Conservation (phyloP, 1,140 invertebrate species). For the Bombus haemorrhoidalis region DNA sequence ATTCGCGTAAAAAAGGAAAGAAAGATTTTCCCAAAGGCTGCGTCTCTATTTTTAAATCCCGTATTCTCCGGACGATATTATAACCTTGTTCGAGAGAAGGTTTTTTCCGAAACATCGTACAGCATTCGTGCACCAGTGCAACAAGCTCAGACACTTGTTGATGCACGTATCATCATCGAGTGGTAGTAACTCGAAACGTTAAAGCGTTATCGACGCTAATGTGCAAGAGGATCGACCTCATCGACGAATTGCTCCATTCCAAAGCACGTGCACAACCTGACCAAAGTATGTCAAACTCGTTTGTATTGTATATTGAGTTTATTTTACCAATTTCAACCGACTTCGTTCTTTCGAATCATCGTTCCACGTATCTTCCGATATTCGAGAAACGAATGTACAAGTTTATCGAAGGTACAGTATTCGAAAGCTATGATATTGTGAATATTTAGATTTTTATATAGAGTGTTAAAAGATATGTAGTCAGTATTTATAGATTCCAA, state of each 20-base stretch:
- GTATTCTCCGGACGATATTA: background rate
- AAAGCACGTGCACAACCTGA: conserved; percentile 36
- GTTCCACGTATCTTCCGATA: background rate
- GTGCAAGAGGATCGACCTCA: conserved; percentile 18
- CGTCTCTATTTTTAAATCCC: background rate
- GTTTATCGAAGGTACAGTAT: background rate
- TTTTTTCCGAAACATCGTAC: background rate
- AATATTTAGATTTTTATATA: background rate
- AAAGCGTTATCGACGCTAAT: conserved; percentile 12
- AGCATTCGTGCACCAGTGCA: background rate
- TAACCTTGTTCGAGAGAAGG: no score
- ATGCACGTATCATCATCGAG: conserved; percentile 7
- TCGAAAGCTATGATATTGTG: background rate
- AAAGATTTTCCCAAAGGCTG: background rate
- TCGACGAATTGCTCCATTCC: conserved; percentile 4
- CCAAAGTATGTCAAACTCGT: background rate
- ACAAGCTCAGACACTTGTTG: conserved; percentile 46
- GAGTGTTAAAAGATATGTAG: background rate
- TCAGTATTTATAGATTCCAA: background rate
- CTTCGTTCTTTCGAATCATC: background rate
- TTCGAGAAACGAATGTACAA: background rate
- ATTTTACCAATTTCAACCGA: background rate
- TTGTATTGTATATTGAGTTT: background rate
- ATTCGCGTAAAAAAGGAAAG: background rate
- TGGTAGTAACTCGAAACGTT: background rate